Evolutionary conservation across 2,888 invertebrate species (phyloP).

Genomic region (Ennomos erosarius): DNA sequence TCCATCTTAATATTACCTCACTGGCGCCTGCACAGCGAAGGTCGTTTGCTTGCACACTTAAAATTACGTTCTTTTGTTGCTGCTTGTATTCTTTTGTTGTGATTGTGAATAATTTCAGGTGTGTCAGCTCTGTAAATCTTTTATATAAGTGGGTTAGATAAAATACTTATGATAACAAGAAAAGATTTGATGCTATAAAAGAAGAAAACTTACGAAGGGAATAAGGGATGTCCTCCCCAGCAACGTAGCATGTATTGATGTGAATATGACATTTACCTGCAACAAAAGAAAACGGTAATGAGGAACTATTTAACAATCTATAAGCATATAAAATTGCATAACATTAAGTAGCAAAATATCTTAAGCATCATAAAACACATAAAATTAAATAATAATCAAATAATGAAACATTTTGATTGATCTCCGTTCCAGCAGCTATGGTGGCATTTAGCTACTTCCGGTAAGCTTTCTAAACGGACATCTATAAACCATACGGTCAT

Average conservation of each 20-base stretch:
- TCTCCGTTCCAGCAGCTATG: slow-evolving; percentile 39
- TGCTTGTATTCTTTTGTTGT: slow-evolving; percentile 7
- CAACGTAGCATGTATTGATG: slow-evolving; percentile 6
- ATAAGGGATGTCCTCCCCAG: slow-evolving; percentile 15
- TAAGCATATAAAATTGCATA: slow-evolving; percentile 13
- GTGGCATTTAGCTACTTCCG: slow-evolving; percentile 46
- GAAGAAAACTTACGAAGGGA: slow-evolving; percentile 18
- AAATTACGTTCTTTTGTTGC: slow-evolving; percentile 21
- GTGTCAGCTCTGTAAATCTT: neutral
- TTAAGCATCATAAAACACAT: slow-evolving; percentile 8
- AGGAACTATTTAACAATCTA: slow-evolving; percentile 1
- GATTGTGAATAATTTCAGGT: slow-evolving; percentile 1
- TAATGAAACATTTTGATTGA: slow-evolving; percentile 42
- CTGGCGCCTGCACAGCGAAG: slow-evolving; percentile 48
- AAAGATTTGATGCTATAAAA: too few relatives aligned
- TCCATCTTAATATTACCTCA: slow-evolving; percentile 50
- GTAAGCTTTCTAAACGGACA: slow-evolving; percentile 53
- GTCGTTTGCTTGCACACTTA: slow-evolving; percentile 37
- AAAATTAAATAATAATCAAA: slow-evolving; percentile 31
- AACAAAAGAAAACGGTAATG: slow-evolving; percentile 35
- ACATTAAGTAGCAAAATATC: slow-evolving; percentile 5
- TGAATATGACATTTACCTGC: slow-evolving; percentile 42
- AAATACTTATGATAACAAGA: too few relatives aligned
- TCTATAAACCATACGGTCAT: slow-evolving; percentile 42
- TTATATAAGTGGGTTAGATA: neutral